Conservation (phyloP, 2,797 vertebrate species). For the Argya squamiceps region DNA sequence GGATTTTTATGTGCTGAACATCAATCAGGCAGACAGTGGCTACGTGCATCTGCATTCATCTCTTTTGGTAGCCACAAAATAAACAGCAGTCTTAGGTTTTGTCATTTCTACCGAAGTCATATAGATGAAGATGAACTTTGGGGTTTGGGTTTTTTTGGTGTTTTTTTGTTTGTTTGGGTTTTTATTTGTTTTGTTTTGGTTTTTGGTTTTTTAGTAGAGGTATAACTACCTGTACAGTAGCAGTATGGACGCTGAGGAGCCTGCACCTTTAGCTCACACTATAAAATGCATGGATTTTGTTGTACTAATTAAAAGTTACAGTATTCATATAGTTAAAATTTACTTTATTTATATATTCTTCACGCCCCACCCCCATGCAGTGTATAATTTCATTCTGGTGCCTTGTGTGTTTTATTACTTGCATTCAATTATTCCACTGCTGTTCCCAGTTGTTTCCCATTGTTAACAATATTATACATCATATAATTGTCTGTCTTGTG, state of each 20-base stretch:
- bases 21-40: background rate
- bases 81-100: background rate
- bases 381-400: background rate
- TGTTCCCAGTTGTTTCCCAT: background rate
- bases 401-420: background rate
- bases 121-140: background rate
- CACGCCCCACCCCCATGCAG: rapidly evolving
- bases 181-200: background rate
- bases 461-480: too few species aligned
- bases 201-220: too few species aligned
- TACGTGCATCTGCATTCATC: background rate
- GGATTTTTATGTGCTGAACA: background rate
- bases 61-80: background rate
- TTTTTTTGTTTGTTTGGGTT: background rate
- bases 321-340: background rate
- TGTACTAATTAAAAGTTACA: background rate
- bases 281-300: background rate
- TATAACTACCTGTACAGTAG: background rate
- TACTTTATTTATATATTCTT: background rate
- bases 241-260: background rate
- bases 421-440: background rate
- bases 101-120: background rate
- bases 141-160: too few species aligned
- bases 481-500: background rate
- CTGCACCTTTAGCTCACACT: background rate